A percentile compares a stretch with the other conserved stretches of the same genome.
Conservation (phyloP, 1,140 invertebrate genomes). For the Hydropsyche tenuis region DNA sequence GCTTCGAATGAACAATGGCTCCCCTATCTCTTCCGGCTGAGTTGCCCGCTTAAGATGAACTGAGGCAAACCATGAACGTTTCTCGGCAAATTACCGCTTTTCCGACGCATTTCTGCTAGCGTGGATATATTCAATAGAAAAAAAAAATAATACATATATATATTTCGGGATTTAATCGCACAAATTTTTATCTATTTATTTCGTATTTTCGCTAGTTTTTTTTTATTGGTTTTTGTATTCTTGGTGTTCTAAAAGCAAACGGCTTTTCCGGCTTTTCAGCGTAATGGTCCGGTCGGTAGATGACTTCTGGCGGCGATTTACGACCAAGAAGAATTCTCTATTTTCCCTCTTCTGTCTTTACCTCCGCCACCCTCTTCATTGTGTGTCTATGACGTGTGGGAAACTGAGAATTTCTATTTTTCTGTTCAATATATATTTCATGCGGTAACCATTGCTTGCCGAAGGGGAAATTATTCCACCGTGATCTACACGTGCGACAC, state of each 20-base stretch:
- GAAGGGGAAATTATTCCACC: too few relatives aligned
- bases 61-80: constrained; percentile 14
- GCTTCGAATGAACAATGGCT: constrained; percentile 5
- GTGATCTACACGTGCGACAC: too few relatives aligned
- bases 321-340: constrained; percentile 17
- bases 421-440: too few relatives aligned
- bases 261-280: constrained; percentile 16
- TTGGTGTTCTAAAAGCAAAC: neutral
- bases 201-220: too few relatives aligned
- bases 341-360: constrained; percentile 10
- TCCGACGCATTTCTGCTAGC: neutral
- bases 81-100: constrained; percentile 13
- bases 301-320: constrained; percentile 18
- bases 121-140: too few relatives aligned
- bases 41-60: constrained; percentile 8
- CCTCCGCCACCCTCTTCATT: neutral
- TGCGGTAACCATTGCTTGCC: too few relatives aligned
- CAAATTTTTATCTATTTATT: too few relatives aligned
- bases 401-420: too few relatives aligned
- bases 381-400: too few relatives aligned
- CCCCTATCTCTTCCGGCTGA: constrained; percentile 13
- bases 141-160: too few relatives aligned
- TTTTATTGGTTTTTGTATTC: too few relatives aligned
- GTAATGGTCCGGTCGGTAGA: constrained; percentile 9
- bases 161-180: too few relatives aligned